Evolutionary conservation across 2,888 invertebrate genomes (phyloP).

Genomic region (Tachina fera): DNA sequence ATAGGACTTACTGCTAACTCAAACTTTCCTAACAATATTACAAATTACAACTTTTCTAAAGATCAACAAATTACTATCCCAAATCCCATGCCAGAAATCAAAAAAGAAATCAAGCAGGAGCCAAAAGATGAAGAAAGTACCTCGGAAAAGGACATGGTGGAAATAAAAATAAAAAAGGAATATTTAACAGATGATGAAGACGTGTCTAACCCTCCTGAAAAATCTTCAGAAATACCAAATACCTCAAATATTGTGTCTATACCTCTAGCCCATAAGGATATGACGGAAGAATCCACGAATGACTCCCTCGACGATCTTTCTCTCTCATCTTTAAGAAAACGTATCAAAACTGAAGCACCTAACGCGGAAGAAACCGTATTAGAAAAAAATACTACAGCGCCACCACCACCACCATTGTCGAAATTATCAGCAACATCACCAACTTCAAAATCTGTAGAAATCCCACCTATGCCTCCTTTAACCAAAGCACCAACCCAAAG

Average conservation of each 20-base stretch:
- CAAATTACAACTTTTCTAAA: conserved; percentile 63
- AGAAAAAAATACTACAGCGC: conserved; percentile 15
- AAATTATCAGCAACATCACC: conserved; percentile 14
- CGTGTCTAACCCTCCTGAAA: neutral
- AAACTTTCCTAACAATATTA: conserved; percentile 1
- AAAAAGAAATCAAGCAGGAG: conserved; percentile 78
- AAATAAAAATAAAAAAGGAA: conserved; percentile 73
- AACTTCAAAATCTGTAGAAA: conserved; percentile 13
- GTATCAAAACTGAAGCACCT: conserved; percentile 61
- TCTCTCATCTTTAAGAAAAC: conserved; percentile 61
- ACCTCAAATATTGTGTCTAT: conserved; percentile 60
- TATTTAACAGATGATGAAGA: conserved; percentile 73
- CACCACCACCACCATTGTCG: conserved; percentile 20
- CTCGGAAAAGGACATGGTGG: neutral
- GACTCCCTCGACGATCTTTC: conserved; percentile 65
- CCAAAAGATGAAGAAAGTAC: conserved; percentile 74
- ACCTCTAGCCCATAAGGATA: conserved; percentile 62
- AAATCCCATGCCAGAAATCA: conserved; percentile 78
- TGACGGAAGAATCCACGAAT: conserved; percentile 65
- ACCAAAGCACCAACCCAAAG: conserved; percentile 68
- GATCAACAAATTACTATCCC: conserved; percentile 73
- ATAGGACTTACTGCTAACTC: neutral
- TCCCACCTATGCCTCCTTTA: conserved; percentile 73
- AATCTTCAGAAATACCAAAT: conserved; percentile 5
- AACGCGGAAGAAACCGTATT: neutral